Evolutionary conservation across 2,797 vertebrate species (phyloP).

Genomic region (Betta splendens): DNA sequence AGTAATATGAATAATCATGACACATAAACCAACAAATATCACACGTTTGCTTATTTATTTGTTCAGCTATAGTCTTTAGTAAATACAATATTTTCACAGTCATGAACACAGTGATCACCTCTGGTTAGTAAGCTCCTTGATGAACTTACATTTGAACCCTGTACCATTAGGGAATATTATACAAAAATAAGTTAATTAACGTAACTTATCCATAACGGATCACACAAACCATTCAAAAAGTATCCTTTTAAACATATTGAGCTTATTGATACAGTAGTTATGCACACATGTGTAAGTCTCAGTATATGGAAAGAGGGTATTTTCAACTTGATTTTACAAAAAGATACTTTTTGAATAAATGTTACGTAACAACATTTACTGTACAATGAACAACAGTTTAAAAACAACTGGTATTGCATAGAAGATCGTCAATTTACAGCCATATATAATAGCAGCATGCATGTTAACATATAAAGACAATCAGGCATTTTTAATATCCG

Average conservation of each 20-base stretch:
- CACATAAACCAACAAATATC: not conserved
- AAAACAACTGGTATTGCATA: constrained; percentile 35
- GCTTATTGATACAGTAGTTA: constrained; percentile 11
- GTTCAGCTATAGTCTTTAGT: constrained; percentile 13
- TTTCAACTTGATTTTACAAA: constrained; percentile 19
- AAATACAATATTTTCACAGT: constrained; percentile 34
- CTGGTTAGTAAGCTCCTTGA: constrained; percentile 31
- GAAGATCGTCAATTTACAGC: constrained; percentile 33
- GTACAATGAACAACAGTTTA: constrained; percentile 15
- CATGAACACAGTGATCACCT: constrained; percentile 54
- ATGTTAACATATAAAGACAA: constrained; percentile 15
- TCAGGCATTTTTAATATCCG: constrained; percentile 25
- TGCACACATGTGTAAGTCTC: constrained; percentile 37
- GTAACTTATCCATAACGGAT: constrained; percentile 52
- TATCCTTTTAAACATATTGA: constrained; percentile 24
- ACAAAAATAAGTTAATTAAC: constrained; percentile 70
- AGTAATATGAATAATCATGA: not conserved
- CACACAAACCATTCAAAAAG: constrained; percentile 32
- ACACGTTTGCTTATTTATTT: constrained; percentile 1
- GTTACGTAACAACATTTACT: not conserved
- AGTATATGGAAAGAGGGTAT: constrained; percentile 21
- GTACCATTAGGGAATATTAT: constrained; percentile 40
- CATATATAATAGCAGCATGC: constrained; percentile 63
- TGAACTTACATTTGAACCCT: constrained; percentile 28
- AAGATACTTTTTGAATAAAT: constrained; percentile 16